Conservation (phyloP, 2,113 vertebrate species). For the Agelaius tricolor region DNA sequence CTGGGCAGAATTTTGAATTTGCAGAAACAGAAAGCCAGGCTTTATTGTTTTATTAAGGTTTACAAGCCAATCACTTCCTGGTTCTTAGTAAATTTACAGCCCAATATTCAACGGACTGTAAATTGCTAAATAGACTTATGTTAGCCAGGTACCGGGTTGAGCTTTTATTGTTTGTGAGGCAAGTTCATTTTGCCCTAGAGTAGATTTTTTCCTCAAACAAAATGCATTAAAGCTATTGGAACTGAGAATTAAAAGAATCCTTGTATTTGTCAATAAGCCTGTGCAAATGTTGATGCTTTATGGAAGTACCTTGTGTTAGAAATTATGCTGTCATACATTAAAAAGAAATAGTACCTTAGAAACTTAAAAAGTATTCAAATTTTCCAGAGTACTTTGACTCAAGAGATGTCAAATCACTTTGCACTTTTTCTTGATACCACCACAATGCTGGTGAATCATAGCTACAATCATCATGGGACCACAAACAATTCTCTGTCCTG, state of each 20-base stretch:
- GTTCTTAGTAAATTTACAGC: conserved; percentile 9
- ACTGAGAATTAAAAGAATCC: not conserved
- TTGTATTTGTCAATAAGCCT: not conserved
- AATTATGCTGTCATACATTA: not conserved
- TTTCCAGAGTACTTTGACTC: not conserved
- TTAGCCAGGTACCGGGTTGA: not conserved
- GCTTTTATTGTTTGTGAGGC: not conserved
- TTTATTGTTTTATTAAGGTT: conserved; percentile 14
- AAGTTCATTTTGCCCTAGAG: not conserved
- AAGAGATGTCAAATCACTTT: not conserved
- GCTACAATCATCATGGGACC: not conserved
- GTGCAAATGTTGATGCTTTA: not conserved
- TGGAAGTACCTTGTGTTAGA: not conserved
- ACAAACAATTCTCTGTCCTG: not conserved
- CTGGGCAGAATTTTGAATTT: not conserved
- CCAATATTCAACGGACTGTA: conserved; percentile 4
- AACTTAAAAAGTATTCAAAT: not conserved
- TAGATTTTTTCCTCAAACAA: not conserved
- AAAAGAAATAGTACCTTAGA: not conserved
- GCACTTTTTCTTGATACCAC: not conserved
- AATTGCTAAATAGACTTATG: not conserved
- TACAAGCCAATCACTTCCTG: not conserved
- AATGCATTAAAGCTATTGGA: not conserved
- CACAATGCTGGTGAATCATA: not conserved
- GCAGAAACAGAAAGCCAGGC: not conserved